A percentile compares a stretch with the other conserved stretches of the same genome.
phyloP scores from a whole-genome alignment of 1,140 invertebrate genomes.

The Druon quercuslanigerum region DNA sequence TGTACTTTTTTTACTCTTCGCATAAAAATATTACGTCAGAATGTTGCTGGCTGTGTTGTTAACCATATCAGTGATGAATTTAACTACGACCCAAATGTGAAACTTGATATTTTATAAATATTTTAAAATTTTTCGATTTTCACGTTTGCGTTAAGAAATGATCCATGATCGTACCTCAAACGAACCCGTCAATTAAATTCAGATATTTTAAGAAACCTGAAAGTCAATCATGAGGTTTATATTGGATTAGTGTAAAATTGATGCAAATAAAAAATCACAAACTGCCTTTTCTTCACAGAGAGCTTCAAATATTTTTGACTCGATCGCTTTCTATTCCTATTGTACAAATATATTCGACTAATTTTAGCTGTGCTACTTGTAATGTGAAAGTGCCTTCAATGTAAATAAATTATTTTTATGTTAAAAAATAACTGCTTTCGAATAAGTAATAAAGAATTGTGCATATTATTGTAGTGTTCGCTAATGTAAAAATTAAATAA shows the following conservation, averaged over 20 bases:
- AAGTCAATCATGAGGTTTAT: no score
- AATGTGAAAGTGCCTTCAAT: slow-evolving; percentile 11
- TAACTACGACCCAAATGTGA: background rate
- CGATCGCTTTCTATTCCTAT: background rate
- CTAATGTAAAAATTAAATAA: slow-evolving; percentile 23
- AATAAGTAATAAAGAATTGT: background rate
- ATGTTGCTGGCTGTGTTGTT: slow-evolving; percentile 9
- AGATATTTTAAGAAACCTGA: no score
- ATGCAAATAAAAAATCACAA: background rate
- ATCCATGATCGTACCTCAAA: no score
- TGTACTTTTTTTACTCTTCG: slow-evolving; percentile 19
- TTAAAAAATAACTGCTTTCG: slow-evolving; percentile 3
- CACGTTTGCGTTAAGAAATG: no score
- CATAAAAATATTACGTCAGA: background rate
- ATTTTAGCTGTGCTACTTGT: slow-evolving; percentile 9
- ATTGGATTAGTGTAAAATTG: background rate
- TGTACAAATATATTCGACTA: slow-evolving; percentile 7
- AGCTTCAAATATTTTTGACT: background rate
- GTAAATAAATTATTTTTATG: slow-evolving; percentile 15
- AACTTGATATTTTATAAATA: background rate
- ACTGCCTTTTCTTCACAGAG: background rate
- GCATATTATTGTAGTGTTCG: slow-evolving; percentile 17
- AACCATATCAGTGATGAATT: background rate
- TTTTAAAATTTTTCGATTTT: no score
- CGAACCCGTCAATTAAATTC: no score